Evolutionary conservation across 2,888 invertebrate genomes (phyloP), one percentile per base, ranked within the genome.

Genomic region (Drosophila gaucha): DNA sequence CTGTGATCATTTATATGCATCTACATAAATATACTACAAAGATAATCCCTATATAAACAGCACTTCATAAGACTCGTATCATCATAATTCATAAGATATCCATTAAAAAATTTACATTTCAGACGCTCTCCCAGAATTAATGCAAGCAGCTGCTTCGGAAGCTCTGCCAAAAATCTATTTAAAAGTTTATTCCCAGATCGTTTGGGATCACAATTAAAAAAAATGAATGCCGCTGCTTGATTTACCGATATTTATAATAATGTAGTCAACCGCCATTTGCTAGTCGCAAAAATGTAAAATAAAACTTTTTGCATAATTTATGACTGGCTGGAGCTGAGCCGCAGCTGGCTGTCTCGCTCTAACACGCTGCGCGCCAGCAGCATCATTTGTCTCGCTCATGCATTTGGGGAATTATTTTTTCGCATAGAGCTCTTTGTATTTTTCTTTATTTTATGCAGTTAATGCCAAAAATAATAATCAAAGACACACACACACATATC

Each of bases 361-460:
- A 22, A 5, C 43, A 22, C 31, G 1, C 22, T 18, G 16, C 33
- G n/a, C 3, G 6, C 36, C 24, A 9, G 38, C 57, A 30, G 22
- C 31, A 12, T 44, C 54, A 33, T 30, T 49, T 47, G 66, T 86
- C 71, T 50, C 69, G 49, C 67, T 80, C 59, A 24, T 62, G 26
- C 67, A 55, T 14, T 22, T 58, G 31, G 36, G 56, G 64, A 68
- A 56, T 59, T 47, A 52, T 33, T 43, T 49, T 41, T 49, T 35
- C 16, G 51, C 31, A 16, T 14, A 62, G 31, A 24, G 52, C 47
- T 24, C 58, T 59, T 76, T 74, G 65, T 68, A 51, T 80, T 70
- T 69, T 51, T 12, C 14, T 84, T 72, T 64, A 84, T 74, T 67
- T 77, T 68, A 80, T 78, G 67, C 85, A 86, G 84, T 80, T 77